Conservation (phyloP, 2,888 invertebrate species). For the Leptura quadrifasciata region DNA sequence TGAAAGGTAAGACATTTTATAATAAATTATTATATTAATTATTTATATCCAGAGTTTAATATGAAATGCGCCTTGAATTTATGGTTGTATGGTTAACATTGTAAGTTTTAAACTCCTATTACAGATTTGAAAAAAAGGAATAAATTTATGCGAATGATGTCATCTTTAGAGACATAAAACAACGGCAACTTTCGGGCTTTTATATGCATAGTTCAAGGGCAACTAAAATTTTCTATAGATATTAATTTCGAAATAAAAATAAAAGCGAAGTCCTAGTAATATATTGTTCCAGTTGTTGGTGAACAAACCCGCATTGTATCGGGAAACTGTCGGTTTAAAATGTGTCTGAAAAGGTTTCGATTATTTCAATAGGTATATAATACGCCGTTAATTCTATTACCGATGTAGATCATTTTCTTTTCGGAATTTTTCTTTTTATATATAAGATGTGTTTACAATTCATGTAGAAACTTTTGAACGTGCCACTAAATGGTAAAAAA, state of each 20-base stretch:
- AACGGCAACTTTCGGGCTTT: neutral
- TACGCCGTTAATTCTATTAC: neutral
- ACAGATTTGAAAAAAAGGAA: neutral
- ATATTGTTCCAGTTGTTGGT: neutral
- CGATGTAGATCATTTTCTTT: neutral
- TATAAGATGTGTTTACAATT: neutral
- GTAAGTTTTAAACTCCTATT: neutral
- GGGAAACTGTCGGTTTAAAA: neutral
- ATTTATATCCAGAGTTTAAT: too few relatives aligned
- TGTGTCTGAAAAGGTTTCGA: neutral
- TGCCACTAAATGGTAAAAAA: neutral
- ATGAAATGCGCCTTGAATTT: too few relatives aligned
- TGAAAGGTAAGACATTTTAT: constrained; percentile 35
- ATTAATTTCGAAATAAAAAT: neutral
- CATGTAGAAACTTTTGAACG: neutral
- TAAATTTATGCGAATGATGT: constrained; percentile 8
- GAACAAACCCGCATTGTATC: neutral
- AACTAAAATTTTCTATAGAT: neutral
- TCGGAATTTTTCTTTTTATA: neutral
- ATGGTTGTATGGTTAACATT: neutral
- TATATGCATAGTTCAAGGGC: constrained; percentile 1
- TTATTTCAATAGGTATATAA: neutral
- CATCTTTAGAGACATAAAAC: neutral
- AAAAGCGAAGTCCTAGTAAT: neutral
- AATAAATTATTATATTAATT: too few relatives aligned